A percentile compares a stretch with the other conserved stretches of the same genome.
These are phyloP conservation scores for Ceyx margarethae DNA, from an alignment of 2,113 vertebrate genomes.

Conservation along the genomic window DNA sequence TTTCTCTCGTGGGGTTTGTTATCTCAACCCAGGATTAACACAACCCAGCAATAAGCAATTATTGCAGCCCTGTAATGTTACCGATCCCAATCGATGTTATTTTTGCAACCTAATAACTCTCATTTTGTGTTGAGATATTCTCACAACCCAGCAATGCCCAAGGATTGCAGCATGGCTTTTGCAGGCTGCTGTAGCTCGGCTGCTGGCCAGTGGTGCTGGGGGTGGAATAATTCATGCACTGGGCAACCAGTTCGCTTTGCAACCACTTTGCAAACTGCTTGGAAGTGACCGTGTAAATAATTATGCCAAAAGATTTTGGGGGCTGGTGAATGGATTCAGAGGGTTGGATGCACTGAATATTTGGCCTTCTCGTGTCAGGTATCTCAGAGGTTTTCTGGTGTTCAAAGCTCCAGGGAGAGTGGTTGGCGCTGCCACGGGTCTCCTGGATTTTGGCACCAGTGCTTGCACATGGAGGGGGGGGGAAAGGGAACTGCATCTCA, in stretches of 20 bases:
- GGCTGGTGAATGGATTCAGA: background rate
- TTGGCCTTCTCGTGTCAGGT: background rate
- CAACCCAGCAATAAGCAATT: background rate
- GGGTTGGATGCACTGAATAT: background rate
- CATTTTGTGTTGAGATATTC: background rate
- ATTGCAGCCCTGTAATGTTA: background rate
- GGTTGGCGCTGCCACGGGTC: fast-evolving
- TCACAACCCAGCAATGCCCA: background rate
- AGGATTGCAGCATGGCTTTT: background rate
- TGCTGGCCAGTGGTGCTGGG: fast-evolving
- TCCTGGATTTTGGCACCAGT: background rate
- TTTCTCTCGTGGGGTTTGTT: background rate
- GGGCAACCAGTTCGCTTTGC: background rate
- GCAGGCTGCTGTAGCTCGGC: background rate
- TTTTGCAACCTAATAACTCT: background rate
- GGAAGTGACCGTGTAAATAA: background rate
- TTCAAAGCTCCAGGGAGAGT: background rate
- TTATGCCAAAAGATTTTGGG: background rate
- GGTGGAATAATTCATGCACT: background rate
- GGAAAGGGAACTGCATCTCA: background rate
- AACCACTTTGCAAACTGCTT: fast-evolving
- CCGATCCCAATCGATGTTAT: background rate
- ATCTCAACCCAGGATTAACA: background rate
- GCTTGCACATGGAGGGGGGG: background rate
- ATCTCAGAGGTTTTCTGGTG: background rate